Evolutionary conservation across 2,113 vertebrate genomes (phyloP).

Genomic region (Rhea americana): DNA sequence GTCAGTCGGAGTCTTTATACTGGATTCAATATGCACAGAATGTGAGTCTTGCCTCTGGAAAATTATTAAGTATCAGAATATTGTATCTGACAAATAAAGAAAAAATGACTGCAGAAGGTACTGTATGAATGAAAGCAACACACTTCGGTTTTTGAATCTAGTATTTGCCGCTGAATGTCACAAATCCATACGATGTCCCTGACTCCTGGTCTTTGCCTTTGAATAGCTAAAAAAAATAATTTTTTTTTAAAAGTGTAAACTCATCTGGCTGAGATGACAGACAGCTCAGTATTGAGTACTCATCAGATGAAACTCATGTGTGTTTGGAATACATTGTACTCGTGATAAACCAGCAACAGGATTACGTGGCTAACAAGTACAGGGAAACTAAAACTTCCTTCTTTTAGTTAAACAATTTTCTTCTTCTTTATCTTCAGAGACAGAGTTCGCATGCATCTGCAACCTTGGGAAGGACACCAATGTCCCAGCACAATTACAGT

Average conservation of each 20-base stretch:
- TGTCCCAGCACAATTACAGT: not conserved
- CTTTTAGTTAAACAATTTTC: not conserved
- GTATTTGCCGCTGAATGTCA: not conserved
- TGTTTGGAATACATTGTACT: slow-evolving; percentile 29
- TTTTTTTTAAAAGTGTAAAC: too few relatives aligned
- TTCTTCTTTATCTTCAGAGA: not conserved
- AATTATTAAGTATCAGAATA: not conserved
- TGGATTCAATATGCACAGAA: not conserved
- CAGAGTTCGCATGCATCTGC: rapidly evolving
- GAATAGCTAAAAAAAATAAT: not conserved
- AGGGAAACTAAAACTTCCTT: not conserved
- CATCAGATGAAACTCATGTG: not conserved
- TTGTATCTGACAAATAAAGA: not conserved
- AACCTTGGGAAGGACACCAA: slow-evolving; percentile 21
- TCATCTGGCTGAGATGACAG: not conserved
- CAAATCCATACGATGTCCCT: not conserved
- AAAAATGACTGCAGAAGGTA: not conserved
- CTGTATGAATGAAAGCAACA: not conserved
- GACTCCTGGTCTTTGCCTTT: slow-evolving; percentile 4
- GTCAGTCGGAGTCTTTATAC: not conserved
- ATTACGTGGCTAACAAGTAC: not conserved
- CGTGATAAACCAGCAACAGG: slow-evolving; percentile 40
- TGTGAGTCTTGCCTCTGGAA: not conserved
- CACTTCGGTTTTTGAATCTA: not conserved
- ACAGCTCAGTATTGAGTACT: slow-evolving; percentile 27